Conservation (phyloP, 1,140 invertebrate species). For the Eulimnadia texana region DNA sequence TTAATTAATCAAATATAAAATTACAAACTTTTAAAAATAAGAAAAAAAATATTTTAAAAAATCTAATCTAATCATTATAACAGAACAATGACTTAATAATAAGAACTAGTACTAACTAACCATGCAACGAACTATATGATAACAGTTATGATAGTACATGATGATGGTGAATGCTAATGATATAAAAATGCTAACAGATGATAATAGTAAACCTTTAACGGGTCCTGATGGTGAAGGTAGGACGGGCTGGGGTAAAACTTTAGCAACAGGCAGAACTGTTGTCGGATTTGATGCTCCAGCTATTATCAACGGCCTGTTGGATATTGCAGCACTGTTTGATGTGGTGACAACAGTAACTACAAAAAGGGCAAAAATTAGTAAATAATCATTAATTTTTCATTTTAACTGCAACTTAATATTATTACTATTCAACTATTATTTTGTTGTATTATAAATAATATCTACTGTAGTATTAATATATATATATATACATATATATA, state of each 20-base stretch:
- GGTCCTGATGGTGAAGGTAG: neutral
- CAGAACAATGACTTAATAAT: neutral
- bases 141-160: neutral
- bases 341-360: neutral
- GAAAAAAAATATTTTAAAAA: no score
- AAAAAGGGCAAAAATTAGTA: neutral
- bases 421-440: neutral
- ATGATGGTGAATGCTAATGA: neutral
- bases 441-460: neutral
- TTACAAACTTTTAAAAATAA: no score
- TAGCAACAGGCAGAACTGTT: neutral
- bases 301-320: neutral
- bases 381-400: neutral
- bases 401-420: conserved; percentile 1
- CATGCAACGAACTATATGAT: neutral
- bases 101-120: neutral
- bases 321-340: neutral
- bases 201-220: neutral
- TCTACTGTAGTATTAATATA: neutral
- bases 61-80: no score
- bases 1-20: no score
- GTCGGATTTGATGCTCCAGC: neutral
- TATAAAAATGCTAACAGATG: neutral
- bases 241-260: conserved; percentile 9
- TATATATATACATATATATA: neutral